These are phyloP conservation scores for Tortricodes alternella DNA, from an alignment of 2,888 invertebrate genomes.

Conservation along the genomic window DNA sequence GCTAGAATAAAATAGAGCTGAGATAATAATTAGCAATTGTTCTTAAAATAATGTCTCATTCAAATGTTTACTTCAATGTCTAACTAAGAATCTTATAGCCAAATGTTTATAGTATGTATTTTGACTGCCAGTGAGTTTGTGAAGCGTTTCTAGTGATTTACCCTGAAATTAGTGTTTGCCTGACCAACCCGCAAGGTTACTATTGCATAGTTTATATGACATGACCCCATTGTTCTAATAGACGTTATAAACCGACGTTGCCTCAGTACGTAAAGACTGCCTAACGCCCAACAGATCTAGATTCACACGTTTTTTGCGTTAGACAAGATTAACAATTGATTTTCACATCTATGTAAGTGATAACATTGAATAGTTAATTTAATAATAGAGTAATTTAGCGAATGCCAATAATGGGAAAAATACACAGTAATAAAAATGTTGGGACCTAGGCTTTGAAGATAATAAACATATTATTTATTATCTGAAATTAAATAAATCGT, in stretches of 20 bases:
- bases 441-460: not conserved
- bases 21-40: constrained; percentile 23
- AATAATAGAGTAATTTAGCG: constrained; percentile 24
- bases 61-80: not conserved
- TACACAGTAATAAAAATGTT: not conserved
- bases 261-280: constrained; percentile 12
- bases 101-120: too few species aligned
- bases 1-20: too few species aligned
- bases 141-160: constrained; percentile 34
- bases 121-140: constrained; percentile 31
- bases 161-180: not conserved
- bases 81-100: not conserved
- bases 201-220: not conserved
- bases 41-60: constrained; percentile 15
- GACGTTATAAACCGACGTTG: constrained; percentile 22
- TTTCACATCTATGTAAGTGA: constrained; percentile 46
- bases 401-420: constrained; percentile 14
- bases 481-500: too few species aligned
- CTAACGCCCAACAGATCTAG: constrained; percentile 20
- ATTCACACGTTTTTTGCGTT: constrained; percentile 62
- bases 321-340: constrained; percentile 38
- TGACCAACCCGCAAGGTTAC: not conserved
- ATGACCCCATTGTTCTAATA: constrained; percentile 41
- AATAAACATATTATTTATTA: not conserved
- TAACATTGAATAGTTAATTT: constrained; percentile 36